phyloP scores from a whole-genome alignment of 2,888 invertebrate species.

The Caenorhabditis sp. region DNA sequence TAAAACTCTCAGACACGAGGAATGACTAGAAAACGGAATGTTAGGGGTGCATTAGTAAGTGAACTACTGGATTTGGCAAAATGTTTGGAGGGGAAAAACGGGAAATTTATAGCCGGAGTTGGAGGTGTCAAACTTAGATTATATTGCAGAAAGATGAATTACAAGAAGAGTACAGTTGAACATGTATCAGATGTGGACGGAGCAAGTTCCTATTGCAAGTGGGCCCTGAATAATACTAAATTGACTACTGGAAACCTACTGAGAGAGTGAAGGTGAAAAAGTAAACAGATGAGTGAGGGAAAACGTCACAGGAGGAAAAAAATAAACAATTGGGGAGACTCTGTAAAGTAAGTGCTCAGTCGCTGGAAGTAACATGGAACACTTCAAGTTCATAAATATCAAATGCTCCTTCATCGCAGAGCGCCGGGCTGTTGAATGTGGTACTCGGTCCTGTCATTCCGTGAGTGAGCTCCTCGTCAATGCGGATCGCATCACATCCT shows the following conservation, averaged over 20 bases:
- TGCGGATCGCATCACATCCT: constrained; percentile 82
- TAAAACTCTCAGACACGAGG: constrained; percentile 55
- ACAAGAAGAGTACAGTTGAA: constrained; percentile 3
- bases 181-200: constrained; percentile 9
- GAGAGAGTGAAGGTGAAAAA: constrained; percentile 4
- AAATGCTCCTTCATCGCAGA: constrained; percentile 74
- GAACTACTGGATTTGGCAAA: constrained; percentile 45
- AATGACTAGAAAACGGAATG: constrained; percentile 62
- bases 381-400: constrained; percentile 80
- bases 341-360: constrained; percentile 11
- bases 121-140: not conserved
- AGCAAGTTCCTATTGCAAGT: constrained; percentile 45
- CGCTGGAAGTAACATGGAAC: constrained; percentile 69
- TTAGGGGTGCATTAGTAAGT: constrained; percentile 31
- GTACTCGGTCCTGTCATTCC: constrained; percentile 78
- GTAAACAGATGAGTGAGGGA: constrained; percentile 12
- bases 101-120: not conserved
- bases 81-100: not conserved
- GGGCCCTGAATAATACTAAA: constrained; percentile 22
- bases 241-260: constrained; percentile 14
- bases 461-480: constrained; percentile 79
- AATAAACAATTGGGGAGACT: constrained; percentile 18
- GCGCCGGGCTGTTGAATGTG: constrained; percentile 80
- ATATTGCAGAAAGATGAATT: not conserved
- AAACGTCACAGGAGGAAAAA: constrained; percentile 16